Evolutionary conservation across 2,888 invertebrate species (phyloP), one percentile per base, ranked within the genome.

Genomic region (Caenorhabditis sp.): DNA sequence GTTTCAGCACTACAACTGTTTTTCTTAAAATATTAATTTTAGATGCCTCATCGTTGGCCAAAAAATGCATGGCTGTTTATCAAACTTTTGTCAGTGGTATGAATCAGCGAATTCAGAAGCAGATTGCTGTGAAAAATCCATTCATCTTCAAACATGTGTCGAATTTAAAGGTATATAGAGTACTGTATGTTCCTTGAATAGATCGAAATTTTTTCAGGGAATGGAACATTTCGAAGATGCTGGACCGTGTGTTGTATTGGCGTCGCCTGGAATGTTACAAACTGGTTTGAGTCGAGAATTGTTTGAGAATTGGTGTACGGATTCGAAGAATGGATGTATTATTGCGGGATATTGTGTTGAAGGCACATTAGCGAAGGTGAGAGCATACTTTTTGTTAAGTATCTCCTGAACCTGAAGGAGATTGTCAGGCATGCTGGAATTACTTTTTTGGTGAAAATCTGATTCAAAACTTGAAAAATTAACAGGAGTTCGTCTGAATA

Each of bases 11-110:
- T 10, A 4, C 10, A 31, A 31, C 4, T 7, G 10, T 31, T 31
- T 21, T n/a, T 7, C 17, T 12, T 38, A 43, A 7, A n/a, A 21
- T n/a, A n/a, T n/a, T n/a, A n/a, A n/a, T 72, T 80, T 52, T 64
- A 87, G 87, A 99, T 90, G 99, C 99, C 12, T 97, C 97, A 0
- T 96, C 97, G 0, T 90, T 99, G 76, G 99, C 99, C 58, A 99
- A 99, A 90, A 99, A 99, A 89, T 99, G 99, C 88, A 99, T 99
- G 97, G 94, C 96, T 67, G 99, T 99, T 0, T 99, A 99, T 90
- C 99, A 99, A 90, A 99, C 99, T 0, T 99, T 97, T 89, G 93
- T 99, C 2, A 97, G 97, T 89, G 97, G 97, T 0, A 99, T 99
- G 99, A 99, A 99, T 89, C 96, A 97, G 86, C 93, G 93, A 88